Percentiles rank a stretch among this genome's conserved stretches.
Conservation (phyloP, 2,888 invertebrate species). For the Julus scanicus region DNA sequence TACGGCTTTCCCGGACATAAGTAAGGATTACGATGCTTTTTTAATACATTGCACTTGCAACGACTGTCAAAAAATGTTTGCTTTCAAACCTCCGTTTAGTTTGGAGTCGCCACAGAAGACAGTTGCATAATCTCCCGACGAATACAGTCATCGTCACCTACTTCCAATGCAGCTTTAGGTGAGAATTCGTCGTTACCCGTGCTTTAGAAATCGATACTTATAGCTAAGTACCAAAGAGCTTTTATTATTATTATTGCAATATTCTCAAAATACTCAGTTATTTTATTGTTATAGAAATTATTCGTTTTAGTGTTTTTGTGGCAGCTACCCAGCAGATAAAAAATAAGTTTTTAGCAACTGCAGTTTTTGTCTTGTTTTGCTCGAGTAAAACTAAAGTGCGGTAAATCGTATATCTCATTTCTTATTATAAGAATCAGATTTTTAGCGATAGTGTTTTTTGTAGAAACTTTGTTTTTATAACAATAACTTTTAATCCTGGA, state of each 20-base stretch:
- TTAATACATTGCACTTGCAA: neutral
- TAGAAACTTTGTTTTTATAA: no score
- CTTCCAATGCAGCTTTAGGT: neutral
- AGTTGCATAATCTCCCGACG: neutral
- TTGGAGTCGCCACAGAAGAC: constrained; percentile 40
- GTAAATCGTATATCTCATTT: no score
- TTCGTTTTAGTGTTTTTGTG: neutral
- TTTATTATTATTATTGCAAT: neutral
- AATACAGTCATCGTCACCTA: neutral
- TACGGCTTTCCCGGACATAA: constrained; percentile 50
- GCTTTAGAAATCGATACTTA: neutral
- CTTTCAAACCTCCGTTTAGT: no score
- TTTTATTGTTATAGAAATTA: neutral
- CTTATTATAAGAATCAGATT: no score
- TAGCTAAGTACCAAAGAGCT: neutral
- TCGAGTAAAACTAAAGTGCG: no score
- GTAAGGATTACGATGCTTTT: constrained; percentile 57
- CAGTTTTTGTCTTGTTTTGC: no score
- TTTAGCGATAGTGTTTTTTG: no score
- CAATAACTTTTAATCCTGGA: no score
- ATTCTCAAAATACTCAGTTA: neutral
- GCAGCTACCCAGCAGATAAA: neutral
- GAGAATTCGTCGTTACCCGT: neutral
- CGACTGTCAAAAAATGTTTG: no score
- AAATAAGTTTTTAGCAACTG: no score